A percentile compares a stretch with the other conserved stretches of the same genome.
phyloP scores from a whole-genome alignment of 1,140 invertebrate genomes.

The Philaenus spumarius region DNA sequence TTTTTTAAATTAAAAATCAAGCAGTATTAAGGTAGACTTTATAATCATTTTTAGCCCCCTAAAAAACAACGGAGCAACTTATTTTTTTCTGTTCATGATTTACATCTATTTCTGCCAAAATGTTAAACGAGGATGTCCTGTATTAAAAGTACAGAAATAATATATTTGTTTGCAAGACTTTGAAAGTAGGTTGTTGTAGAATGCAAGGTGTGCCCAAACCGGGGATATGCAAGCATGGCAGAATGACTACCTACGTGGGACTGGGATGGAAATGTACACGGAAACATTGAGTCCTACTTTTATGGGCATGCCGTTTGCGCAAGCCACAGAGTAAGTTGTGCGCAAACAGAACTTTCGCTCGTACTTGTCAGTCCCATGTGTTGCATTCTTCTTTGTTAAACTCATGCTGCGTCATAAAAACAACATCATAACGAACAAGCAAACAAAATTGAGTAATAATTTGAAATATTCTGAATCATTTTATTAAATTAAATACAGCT shows the following conservation, averaged over 20 bases:
- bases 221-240: conserved; percentile 91
- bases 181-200: conserved; percentile 20
- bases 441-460: too few relatives aligned
- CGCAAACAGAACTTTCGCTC: background rate
- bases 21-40: too few relatives aligned
- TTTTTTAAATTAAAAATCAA: too few relatives aligned
- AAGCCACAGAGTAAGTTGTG: conserved; percentile 95
- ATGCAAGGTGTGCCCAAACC: conserved; percentile 28
- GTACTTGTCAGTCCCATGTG: background rate
- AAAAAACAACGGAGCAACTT: too few relatives aligned
- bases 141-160: background rate
- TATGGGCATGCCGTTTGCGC: conserved; percentile 94
- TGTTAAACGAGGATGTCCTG: too few relatives aligned
- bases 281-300: conserved; percentile 94
- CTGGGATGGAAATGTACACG: conserved; percentile 99
- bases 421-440: too few relatives aligned
- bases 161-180: background rate
- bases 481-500: too few relatives aligned
- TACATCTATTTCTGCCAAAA: too few relatives aligned
- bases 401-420: too few relatives aligned
- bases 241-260: conserved; percentile 97
- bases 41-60: too few relatives aligned
- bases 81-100: too few relatives aligned
- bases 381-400: conserved; percentile 1
- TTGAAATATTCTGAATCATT: too few relatives aligned